These are phyloP conservation scores for Saimiri boliviensis DNA, from an alignment of 2,113 vertebrate species.

Conservation along the genomic window DNA sequence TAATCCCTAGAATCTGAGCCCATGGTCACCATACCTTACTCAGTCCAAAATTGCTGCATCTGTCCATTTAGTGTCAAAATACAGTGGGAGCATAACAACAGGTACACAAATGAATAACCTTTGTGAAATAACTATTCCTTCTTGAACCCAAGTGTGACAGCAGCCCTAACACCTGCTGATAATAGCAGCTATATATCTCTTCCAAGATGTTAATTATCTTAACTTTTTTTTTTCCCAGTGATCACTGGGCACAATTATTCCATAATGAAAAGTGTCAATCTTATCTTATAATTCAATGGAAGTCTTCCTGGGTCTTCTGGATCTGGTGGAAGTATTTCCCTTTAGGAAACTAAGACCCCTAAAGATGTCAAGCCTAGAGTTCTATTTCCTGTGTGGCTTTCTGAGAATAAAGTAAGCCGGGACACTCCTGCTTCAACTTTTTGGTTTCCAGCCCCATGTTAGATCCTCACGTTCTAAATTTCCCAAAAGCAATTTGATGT, in stretches of 20 bases:
- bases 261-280: background rate
- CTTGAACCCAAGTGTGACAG: background rate
- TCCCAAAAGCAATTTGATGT: background rate
- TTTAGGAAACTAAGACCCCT: background rate
- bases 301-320: background rate
- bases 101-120: too few species aligned
- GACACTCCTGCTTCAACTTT: background rate
- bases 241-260: background rate
- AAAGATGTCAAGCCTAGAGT: background rate
- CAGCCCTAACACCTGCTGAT: background rate
- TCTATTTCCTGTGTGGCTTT: background rate
- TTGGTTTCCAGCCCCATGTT: background rate
- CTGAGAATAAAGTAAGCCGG: background rate
- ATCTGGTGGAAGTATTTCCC: background rate
- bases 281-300: background rate
- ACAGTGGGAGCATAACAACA: background rate
- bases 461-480: background rate
- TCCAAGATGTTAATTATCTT: background rate
- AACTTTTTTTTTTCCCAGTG: background rate
- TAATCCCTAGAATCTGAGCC: background rate
- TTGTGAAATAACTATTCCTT: background rate
- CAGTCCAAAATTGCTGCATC: too few species aligned
- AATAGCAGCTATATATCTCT: background rate
- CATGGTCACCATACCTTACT: background rate
- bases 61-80: background rate